Conservation (phyloP, 2,113 vertebrate species). For the Chelonoidis abingdonii region DNA sequence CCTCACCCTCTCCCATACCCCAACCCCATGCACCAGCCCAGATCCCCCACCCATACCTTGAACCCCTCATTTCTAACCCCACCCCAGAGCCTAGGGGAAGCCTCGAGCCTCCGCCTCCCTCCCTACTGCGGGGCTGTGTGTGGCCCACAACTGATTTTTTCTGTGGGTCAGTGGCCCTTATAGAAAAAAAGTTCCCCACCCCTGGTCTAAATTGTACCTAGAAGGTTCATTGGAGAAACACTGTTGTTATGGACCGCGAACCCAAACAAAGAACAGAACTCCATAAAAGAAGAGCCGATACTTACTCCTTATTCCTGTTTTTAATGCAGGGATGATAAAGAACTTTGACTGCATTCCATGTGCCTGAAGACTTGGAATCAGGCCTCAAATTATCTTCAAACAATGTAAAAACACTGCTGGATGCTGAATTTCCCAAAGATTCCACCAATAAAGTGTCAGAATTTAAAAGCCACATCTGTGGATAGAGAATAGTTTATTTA, state of each 20-base stretch:
- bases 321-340: slow-evolving; percentile 88
- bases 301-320: slow-evolving; percentile 89
- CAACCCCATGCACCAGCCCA: too few relatives aligned
- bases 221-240: not conserved
- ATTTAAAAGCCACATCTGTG: slow-evolving; percentile 96
- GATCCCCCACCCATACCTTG: too few relatives aligned
- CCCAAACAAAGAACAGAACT: not conserved
- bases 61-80: too few relatives aligned
- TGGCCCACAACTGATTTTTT: too few relatives aligned
- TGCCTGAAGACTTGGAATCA: slow-evolving; percentile 60
- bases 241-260: not conserved
- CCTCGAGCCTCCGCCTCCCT: too few relatives aligned
- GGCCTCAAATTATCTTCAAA: slow-evolving; percentile 61
- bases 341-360: slow-evolving; percentile 86
- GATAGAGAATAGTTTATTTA: slow-evolving; percentile 45
- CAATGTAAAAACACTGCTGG: slow-evolving; percentile 55
- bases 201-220: not conserved
- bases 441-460: slow-evolving; percentile 89
- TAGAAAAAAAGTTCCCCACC: not conserved
- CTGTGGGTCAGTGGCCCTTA: too few relatives aligned
- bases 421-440: slow-evolving; percentile 67
- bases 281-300: not conserved
- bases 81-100: too few relatives aligned
- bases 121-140: too few relatives aligned
- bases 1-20: too few relatives aligned